Evolutionary conservation across 64 coral and sea anemone genomes (phyloP), one percentile per base, ranked within the genome.

Genomic region (Anthopleura sola): DNA sequence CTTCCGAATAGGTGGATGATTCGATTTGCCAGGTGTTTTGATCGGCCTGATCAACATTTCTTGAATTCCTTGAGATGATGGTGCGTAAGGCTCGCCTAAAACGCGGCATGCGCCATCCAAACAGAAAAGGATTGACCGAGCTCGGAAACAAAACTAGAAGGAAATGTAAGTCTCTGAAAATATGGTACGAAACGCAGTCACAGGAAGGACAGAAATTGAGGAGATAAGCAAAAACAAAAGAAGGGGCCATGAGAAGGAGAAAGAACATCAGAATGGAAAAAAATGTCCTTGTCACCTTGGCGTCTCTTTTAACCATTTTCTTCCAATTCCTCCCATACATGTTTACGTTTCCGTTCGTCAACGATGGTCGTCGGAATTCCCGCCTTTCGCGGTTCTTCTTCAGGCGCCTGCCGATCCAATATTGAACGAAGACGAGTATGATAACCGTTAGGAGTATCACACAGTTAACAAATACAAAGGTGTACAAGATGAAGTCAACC

Each of bases 401-500:
- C 19, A 97, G 71, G 19, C 68, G 82, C 36, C 78, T 46, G 24
- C 46, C 82, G 7, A 97, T 90, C 49, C 75, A 88, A 20, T 44
- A 83, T n/a, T 97, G 84, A 23, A 93, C 78, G 62, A 92, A 36
- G 2, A 69, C 23, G 17, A 97, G 86, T 64, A 97, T 51, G 5
- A 90, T 31, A 19, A 97, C 37, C 6, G 94, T 97, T 23, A 97
- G 85, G 21, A 97, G 84, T 66, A 97, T 37, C 40, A 88, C 85
- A 19, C 87, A 47, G 56, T 97, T 97, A 5, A 89, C 84, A 71
- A 89, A 97, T 18, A 97, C 87, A 36, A 97, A 97, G 2, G 86
- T 90, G 17, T 92, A 97, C 16, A 90, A 55, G 44, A 97, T 92
- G 49, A 92, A 97, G 29, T 97, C 84, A 0, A 97, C 90, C 29